These are phyloP conservation scores for Malurus splendens DNA, from an alignment of 2,797 vertebrate genomes.

Conservation along the genomic window DNA sequence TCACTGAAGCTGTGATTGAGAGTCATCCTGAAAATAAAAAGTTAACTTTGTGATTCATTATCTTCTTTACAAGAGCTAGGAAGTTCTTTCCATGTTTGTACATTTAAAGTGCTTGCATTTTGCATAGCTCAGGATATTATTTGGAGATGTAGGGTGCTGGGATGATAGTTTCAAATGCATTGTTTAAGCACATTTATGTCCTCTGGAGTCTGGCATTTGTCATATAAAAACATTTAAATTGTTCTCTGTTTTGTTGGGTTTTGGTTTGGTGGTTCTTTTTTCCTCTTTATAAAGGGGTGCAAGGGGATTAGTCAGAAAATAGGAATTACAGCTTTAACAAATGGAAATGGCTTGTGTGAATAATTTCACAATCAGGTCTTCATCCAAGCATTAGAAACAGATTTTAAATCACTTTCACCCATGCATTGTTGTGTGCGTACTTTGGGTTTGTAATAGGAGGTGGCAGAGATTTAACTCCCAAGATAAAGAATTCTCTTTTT, in stretches of 20 bases:
- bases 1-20: not conserved
- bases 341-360: not conserved
- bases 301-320: not conserved
- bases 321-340: conserved; percentile 22
- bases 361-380: not conserved
- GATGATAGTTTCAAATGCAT: not conserved
- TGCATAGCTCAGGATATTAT: conserved; percentile 1
- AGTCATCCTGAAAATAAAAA: not conserved
- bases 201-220: conserved; percentile 2
- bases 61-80: not conserved
- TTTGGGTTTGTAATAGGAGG: not conserved
- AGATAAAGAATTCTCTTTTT: not conserved
- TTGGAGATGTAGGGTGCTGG: not conserved
- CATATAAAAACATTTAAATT: not conserved
- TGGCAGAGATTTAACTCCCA: not conserved
- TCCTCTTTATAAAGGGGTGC: not conserved
- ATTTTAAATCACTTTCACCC: not conserved
- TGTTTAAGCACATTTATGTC: not conserved
- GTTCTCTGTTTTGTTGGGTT: not conserved
- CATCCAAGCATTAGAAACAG: not conserved
- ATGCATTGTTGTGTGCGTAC: not conserved
- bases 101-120: not conserved
- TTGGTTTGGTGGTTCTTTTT: fast-evolving
- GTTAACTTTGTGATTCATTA: conserved; percentile 19
- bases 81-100: not conserved